A percentile compares a stretch with the other conserved stretches of the same genome.
Evolutionary conservation across 2,797 vertebrate species (phyloP).

Genomic region (Sebastes goodei): DNA sequence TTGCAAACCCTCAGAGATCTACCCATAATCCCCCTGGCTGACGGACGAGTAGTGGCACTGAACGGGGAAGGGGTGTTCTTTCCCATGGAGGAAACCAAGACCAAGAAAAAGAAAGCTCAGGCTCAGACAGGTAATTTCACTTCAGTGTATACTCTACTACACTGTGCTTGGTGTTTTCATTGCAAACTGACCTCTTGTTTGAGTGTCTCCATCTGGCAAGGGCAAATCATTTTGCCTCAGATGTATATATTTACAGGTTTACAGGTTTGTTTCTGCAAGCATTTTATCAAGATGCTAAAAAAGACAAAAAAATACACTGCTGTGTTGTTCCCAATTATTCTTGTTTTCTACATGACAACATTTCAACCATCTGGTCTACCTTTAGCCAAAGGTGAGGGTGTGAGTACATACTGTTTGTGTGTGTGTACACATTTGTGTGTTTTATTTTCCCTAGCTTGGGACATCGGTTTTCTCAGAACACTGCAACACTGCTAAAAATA

Average conservation of each 20-base stretch:
- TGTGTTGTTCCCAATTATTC: not conserved
- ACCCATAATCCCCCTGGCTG: conserved; percentile 84
- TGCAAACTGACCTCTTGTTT: not conserved
- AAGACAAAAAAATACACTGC: not conserved
- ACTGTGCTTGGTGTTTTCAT: not conserved
- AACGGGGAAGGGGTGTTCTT: conserved; percentile 80
- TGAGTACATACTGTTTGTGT: not conserved
- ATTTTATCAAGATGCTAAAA: not conserved
- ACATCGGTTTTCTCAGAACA: not conserved
- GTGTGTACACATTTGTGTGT: not conserved
- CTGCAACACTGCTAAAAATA: not conserved
- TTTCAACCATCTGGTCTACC: no score
- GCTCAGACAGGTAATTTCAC: conserved; percentile 52
- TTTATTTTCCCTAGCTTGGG: not conserved
- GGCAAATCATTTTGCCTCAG: not conserved
- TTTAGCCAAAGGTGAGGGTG: not conserved
- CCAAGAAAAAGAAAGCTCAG: conserved; percentile 53
- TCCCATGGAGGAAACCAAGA: conserved; percentile 74
- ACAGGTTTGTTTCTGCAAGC: not conserved
- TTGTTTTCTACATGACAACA: not conserved
- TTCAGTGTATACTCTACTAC: not conserved
- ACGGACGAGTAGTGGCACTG: conserved; percentile 80
- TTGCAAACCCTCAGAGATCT: conserved; percentile 78
- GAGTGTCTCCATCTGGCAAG: not conserved
- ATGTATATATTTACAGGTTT: not conserved